Conservation (phyloP, 2,888 invertebrate genomes). For the Beris morrisii region DNA sequence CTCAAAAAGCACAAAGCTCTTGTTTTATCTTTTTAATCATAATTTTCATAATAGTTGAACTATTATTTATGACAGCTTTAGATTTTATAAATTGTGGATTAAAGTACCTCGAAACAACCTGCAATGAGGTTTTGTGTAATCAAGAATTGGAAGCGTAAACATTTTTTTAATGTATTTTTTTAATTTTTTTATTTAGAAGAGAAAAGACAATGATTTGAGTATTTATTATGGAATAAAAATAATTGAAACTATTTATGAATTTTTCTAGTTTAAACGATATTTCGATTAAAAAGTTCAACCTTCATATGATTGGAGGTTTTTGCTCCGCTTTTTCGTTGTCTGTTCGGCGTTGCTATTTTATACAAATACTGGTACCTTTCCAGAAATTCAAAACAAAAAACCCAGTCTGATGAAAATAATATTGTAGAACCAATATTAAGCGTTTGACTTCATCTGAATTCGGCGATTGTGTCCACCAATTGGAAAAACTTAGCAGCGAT, state of each 20-base stretch:
- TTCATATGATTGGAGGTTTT: background rate
- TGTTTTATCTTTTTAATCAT: no score
- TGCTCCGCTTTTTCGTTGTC: background rate
- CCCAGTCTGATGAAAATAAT: background rate
- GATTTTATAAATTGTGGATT: background rate
- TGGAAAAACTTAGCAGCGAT: background rate
- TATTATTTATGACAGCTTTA: background rate
- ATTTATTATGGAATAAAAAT: constrained; percentile 26
- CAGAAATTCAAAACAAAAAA: no score
- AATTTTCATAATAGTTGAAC: background rate
- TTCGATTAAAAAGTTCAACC: background rate
- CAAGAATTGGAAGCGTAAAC: background rate
- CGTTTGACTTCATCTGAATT: background rate
- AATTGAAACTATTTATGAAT: background rate
- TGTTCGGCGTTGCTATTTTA: background rate
- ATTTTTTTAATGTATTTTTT: constrained; percentile 1
- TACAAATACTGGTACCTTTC: no score
- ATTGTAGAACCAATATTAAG: background rate
- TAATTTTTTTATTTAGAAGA: constrained; percentile 10
- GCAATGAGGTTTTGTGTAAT: background rate
- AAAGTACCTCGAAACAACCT: background rate
- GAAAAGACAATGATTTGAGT: constrained; percentile 22
- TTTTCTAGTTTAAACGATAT: background rate
- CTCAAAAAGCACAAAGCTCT: no score
- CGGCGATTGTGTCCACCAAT: background rate